Evolutionary conservation across 2,888 invertebrate species (phyloP), one percentile per base, ranked within the genome.

Genomic region (Hedychridium roseum): DNA sequence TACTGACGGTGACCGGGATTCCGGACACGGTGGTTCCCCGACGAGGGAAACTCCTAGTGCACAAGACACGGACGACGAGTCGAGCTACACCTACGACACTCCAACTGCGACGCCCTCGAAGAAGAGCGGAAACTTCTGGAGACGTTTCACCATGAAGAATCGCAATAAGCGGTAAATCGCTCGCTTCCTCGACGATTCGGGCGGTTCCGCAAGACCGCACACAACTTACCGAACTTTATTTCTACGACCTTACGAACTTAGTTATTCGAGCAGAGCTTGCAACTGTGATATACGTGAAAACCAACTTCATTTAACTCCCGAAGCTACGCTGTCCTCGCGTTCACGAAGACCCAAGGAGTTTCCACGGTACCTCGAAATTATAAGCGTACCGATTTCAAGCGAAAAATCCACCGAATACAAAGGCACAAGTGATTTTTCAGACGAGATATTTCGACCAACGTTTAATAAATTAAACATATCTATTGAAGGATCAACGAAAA

Each of bases 91-190:
- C n/a, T 75, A 72, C 50, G 71, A 75, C 43, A 60, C 65, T 5
- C 71, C 60, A 26, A 59, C 69, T 28, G 55, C 71, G 54, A 73
- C 73, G 40, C 74, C 67, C 12, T 57, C 71, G 18, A 76, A 76
- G 52, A 76, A 76, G 54, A 57, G 70, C 39, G 70, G 70, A 45
- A 74, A 74, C 50, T 87, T 87, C 81, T 87, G 86, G 87, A 84
- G 86, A 74, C 84, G 87, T 71, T 84, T 87, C 66, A 86, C 87
- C 58, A 86, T 87, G 84, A 87, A 87, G 74, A 86, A 84, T 66
- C 86, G 86, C 72, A 85, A 85, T 65, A 86, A 86, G 78, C 86
- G 86, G 83, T 86, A 85, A 83, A 79, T 23, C 5, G 9, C 23
- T 23, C 9, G 23, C 23, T 9, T 5, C 9, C 9, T 6, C 5